A percentile compares a stretch with the other conserved stretches of the same genome.
phyloP scores from a whole-genome alignment of 2,113 vertebrate species.

The Hyla sarda region DNA sequence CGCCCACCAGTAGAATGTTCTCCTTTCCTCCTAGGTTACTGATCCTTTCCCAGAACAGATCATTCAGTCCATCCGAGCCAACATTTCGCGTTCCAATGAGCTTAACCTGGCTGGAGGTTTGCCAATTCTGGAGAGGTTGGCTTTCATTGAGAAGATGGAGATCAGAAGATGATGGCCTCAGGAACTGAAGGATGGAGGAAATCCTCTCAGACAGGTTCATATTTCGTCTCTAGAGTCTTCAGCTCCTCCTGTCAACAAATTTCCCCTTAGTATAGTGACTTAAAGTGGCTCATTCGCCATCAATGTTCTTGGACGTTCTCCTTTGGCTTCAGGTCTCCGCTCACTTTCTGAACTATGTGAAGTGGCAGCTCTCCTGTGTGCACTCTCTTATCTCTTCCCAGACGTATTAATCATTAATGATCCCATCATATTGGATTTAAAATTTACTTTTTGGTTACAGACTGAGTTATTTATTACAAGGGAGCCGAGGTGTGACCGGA shows the following conservation, averaged over 20 bases:
- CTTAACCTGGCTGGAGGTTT: background rate
- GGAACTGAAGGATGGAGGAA: background rate
- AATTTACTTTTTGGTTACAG: conserved; percentile 18
- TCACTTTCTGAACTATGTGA: background rate
- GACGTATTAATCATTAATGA: conserved; percentile 48
- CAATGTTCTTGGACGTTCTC: background rate
- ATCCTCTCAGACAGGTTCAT: conserved; percentile 27
- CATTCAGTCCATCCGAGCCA: background rate
- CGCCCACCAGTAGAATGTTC: conserved; percentile 39
- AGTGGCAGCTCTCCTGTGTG: background rate
- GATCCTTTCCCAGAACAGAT: conserved; percentile 4
- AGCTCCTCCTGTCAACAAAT: no score
- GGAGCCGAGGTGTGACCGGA: no score
- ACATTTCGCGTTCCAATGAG: background rate
- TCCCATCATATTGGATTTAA: background rate
- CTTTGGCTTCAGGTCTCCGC: background rate
- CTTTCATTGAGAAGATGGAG: conserved; percentile 39
- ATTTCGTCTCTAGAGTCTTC: no score
- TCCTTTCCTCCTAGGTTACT: conserved; percentile 37
- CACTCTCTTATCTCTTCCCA: background rate
- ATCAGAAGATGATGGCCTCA: conserved; percentile 24
- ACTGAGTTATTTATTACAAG: background rate
- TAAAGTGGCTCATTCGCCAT: background rate
- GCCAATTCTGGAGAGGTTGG: background rate
- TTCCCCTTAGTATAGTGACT: background rate